These are phyloP conservation scores for Papilio gigon DNA, from an alignment of 2,888 invertebrate species.

Conservation along the genomic window DNA sequence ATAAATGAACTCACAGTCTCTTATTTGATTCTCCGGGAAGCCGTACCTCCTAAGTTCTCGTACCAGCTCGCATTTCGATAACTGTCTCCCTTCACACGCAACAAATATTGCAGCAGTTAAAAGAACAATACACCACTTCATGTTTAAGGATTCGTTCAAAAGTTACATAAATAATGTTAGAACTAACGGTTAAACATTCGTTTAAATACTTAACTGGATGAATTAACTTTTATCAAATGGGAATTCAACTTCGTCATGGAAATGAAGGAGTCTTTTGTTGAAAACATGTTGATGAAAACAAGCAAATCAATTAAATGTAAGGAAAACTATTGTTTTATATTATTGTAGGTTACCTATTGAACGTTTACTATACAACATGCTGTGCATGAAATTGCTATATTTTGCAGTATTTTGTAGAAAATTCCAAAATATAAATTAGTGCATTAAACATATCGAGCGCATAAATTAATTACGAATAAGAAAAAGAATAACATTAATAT, in stretches of 20 bases:
- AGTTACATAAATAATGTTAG: neutral
- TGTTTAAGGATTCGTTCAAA: neutral
- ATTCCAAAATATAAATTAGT: no score
- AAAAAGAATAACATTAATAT: no score
- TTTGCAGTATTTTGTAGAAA: no score
- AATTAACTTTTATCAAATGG: neutral
- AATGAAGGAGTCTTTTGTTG: neutral
- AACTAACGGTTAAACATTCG: neutral
- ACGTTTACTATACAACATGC: neutral
- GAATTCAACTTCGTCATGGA: neutral
- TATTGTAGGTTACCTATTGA: neutral
- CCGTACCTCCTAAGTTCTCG: slow-evolving; percentile 51
- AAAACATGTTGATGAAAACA: neutral
- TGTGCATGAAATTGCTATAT: neutral
- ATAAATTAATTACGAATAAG: no score
- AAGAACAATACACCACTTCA: slow-evolving; percentile 32
- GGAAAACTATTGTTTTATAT: slow-evolving; percentile 14
- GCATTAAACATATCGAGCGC: no score
- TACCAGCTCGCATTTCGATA: slow-evolving; percentile 41
- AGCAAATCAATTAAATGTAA: slow-evolving; percentile 15
- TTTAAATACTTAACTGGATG: neutral
- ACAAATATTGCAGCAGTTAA: slow-evolving; percentile 17
- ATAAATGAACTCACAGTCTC: slow-evolving; percentile 52
- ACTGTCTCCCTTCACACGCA: slow-evolving; percentile 46
- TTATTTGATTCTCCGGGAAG: slow-evolving; percentile 55